phyloP scores from a whole-genome alignment of 2,797 vertebrate species.

The Toxotes lorentzi region DNA sequence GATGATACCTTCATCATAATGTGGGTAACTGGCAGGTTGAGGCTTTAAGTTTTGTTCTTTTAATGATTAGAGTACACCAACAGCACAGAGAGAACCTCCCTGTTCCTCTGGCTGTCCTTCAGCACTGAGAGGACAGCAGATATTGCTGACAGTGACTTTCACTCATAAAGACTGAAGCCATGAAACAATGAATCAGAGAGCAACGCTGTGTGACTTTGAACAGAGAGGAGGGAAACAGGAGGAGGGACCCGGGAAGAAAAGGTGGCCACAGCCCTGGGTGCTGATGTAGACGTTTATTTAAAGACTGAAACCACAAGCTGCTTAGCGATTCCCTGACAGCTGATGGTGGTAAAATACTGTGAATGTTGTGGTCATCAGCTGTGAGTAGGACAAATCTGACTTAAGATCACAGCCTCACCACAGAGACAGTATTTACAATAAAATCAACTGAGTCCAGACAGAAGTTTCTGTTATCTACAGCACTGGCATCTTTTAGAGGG shows the following conservation, averaged over 20 bases:
- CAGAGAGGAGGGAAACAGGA: slow-evolving; percentile 29
- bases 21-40: background rate
- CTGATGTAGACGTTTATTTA: slow-evolving; percentile 55
- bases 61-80: background rate
- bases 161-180: slow-evolving; percentile 16
- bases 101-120: slow-evolving; percentile 45
- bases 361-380: slow-evolving; percentile 10
- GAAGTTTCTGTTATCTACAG: background rate
- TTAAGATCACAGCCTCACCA: slow-evolving; percentile 13
- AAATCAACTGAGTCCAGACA: slow-evolving; percentile 2
- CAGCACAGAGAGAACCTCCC: background rate
- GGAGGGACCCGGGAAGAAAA: slow-evolving; percentile 15
- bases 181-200: slow-evolving; percentile 31
- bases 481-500: slow-evolving; percentile 37
- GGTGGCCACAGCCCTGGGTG: slow-evolving; percentile 42
- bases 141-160: slow-evolving; percentile 59
- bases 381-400: background rate
- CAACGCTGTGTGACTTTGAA: slow-evolving; percentile 49
- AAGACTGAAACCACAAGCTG: slow-evolving; percentile 36
- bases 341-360: slow-evolving; percentile 27
- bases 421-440: background rate
- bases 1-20: background rate
- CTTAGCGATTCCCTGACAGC: slow-evolving; percentile 42
- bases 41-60: background rate
- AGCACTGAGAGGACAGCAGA: slow-evolving; percentile 35